A percentile compares a stretch with the other conserved stretches of the same genome.
Evolutionary conservation across 2,113 vertebrate species (phyloP).

Genomic region (Sylvietta virens): DNA sequence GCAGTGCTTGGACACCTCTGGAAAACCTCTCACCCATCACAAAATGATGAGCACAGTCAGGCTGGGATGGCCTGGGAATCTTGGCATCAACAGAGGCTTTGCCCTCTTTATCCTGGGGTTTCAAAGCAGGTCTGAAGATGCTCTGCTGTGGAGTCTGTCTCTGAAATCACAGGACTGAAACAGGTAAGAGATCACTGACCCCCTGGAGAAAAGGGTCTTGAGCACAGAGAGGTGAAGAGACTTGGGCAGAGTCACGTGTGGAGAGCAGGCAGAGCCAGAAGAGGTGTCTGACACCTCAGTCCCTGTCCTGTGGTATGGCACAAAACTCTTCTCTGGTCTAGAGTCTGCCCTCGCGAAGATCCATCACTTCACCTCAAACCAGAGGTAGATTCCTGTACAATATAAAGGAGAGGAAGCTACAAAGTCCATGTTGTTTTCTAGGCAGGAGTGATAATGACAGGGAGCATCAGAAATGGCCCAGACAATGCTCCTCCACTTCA

Average conservation of each 20-base stretch:
- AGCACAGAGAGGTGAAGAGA: neutral
- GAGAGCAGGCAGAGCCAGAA: neutral
- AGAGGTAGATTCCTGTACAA: neutral
- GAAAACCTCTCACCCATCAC: neutral
- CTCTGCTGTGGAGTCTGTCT: neutral
- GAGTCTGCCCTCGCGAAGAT: neutral
- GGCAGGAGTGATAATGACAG: neutral
- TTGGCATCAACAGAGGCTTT: neutral
- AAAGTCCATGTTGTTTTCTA: neutral
- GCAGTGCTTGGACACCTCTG: neutral
- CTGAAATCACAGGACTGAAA: neutral
- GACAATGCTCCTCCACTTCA: neutral
- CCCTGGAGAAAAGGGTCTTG: neutral
- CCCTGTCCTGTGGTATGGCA: neutral
- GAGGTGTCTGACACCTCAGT: neutral
- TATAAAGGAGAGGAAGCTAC: neutral
- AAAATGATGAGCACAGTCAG: neutral
- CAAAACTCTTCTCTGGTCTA: neutral
- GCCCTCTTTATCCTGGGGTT: neutral
- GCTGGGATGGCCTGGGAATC: neutral
- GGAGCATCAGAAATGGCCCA: neutral
- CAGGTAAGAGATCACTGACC: neutral
- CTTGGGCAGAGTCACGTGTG: neutral
- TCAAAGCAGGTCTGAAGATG: neutral
- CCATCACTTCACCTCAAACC: neutral